Base-by-base conservation (phyloP, 2,113 vertebrate species). In the Deroptyus accipitrinus region DNA sequence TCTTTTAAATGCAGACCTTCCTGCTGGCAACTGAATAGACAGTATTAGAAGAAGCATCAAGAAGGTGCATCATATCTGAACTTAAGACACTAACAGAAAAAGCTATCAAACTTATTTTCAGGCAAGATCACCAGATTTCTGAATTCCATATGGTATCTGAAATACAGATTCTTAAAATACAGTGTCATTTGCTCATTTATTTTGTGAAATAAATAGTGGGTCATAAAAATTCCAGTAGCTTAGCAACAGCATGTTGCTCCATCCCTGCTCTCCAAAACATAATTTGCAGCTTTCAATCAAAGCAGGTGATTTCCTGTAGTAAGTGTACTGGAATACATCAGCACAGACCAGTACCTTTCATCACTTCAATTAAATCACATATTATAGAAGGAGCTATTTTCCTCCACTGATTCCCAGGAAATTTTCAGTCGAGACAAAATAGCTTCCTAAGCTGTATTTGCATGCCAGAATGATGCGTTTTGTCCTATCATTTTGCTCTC, bases 21-120 rank as follows among this genome's bases (percentile, higher is more conserved):
- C 9, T 48, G 18, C 5, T 30, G 57, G 41, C 8, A 35, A 25
- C 1, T 49, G 23, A 59, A n/a, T 7, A 76, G 18, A 12, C 81
- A 86, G 17, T 20, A 51, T 9, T 35, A 73, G 23, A 74, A 59
- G 57, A 42, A 85, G 44, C 6, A 57, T 39, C 39, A 67, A 23
- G 42, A 73, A n/a, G 17, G 27, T 1, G 0, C 0, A 0, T n/a
- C n/a, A 20, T 3, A 75, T 7, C 30, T 5, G 1, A 74, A 81
- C 20, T 24, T 25, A n/a, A 90, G 49, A 28, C 16, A 37, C 3
- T 13, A 20, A 74, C 14, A 28, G 8, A 27, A 86, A 81, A 94
- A 70, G 24, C 12, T 23, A 86, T 17, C 22, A 24, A 41, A 83
- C 35, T 69, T 76, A 35, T 69, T 82, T 82, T 70, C 77, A 83